These are phyloP conservation scores for Empis livida DNA, from an alignment of 2,888 invertebrate genomes.

Conservation along the genomic window DNA sequence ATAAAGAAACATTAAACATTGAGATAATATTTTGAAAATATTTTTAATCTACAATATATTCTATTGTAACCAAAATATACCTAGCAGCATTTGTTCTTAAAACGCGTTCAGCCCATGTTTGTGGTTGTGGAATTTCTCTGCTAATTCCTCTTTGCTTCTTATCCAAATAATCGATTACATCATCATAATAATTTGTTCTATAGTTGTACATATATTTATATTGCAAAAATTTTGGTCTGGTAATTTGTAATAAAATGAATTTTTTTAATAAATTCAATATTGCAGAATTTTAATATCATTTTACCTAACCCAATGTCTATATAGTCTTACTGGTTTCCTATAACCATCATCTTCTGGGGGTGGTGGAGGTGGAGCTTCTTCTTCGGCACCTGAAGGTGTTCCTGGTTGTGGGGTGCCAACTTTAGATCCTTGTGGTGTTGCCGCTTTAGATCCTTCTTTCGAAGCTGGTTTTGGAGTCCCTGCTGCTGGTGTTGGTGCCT, in stretches of 20 bases:
- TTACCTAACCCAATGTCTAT: constrained; percentile 71
- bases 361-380: constrained; percentile 36
- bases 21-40: neutral
- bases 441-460: constrained; percentile 20
- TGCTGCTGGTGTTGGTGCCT: constrained; percentile 11
- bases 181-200: constrained; percentile 75
- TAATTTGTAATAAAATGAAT: constrained; percentile 14
- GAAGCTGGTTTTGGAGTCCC: constrained; percentile 10
- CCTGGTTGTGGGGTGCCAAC: constrained; percentile 13
- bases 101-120: constrained; percentile 77
- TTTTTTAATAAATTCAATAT: neutral
- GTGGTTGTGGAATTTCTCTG: constrained; percentile 61
- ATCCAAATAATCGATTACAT: constrained; percentile 71
- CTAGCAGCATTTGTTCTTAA: constrained; percentile 49
- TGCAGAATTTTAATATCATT: too few species aligned
- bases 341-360: constrained; percentile 43
- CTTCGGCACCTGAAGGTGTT: constrained; percentile 22
- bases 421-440: constrained; percentile 31
- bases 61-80: constrained; percentile 15
- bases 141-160: constrained; percentile 53
- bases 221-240: constrained; percentile 64
- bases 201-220: constrained; percentile 76
- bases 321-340: constrained; percentile 52
- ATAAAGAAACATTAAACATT: neutral
- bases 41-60: neutral